A percentile compares a stretch with the other conserved stretches of the same genome.
Conservation (phyloP, 2,797 vertebrate species). For the Bufotes viridis region DNA sequence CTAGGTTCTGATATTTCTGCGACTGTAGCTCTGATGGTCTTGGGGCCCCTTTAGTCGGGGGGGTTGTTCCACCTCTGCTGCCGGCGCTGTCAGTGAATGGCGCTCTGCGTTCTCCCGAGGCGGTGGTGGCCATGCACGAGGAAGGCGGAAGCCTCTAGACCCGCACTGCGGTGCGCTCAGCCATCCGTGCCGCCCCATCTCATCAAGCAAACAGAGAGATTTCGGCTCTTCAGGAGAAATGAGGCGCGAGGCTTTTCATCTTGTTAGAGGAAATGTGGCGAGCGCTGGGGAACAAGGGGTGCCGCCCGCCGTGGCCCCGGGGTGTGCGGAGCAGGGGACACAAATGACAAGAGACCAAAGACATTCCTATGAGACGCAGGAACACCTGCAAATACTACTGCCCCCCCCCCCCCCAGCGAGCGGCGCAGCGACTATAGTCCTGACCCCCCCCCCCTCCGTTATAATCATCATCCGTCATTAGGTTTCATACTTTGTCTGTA, state of each 20-base stretch:
- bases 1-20: no score
- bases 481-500: no score
- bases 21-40: no score
- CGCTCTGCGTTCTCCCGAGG: no score
- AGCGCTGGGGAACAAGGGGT: neutral
- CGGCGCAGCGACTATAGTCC: neutral
- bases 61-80: neutral
- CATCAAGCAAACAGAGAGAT: slow-evolving; percentile 45
- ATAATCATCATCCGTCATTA: neutral
- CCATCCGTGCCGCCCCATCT: slow-evolving; percentile 35
- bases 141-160: neutral
- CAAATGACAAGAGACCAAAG: neutral
- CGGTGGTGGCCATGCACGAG: neutral
- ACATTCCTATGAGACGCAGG: slow-evolving; percentile 1
- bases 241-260: slow-evolving; percentile 46
- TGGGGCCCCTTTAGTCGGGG: neutral
- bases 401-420: neutral
- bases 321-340: neutral
- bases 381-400: slow-evolving; percentile 17
- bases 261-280: slow-evolving; percentile 21
- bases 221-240: slow-evolving; percentile 55
- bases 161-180: neutral
- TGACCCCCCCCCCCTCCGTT: neutral
- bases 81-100: neutral
- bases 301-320: neutral